These are phyloP conservation scores for Agonopterix heracliana DNA, from an alignment of 2,888 invertebrate genomes.

Conservation along the genomic window DNA sequence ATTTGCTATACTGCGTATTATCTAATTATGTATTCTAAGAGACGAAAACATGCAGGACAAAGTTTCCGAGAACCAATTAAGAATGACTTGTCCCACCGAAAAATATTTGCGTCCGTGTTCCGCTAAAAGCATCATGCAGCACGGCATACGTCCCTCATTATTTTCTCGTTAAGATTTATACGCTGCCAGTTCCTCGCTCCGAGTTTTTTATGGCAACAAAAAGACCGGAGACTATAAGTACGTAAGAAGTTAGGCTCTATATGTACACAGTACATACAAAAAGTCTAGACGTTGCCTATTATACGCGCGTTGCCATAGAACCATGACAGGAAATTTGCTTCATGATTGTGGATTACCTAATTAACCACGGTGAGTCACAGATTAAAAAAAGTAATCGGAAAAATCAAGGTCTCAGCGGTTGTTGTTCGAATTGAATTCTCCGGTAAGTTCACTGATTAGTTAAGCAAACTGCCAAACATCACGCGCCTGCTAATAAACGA, in stretches of 20 bases:
- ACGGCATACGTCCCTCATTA: constrained; percentile 38
- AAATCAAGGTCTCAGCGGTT: constrained; percentile 9
- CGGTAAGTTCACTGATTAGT: neutral
- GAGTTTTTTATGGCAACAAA: constrained; percentile 7
- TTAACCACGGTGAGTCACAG: constrained; percentile 18
- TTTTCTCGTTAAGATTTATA: constrained; percentile 52
- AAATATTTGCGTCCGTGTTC: constrained; percentile 26
- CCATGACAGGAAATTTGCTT: constrained; percentile 19
- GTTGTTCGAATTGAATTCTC: neutral
- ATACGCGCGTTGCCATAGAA: constrained; percentile 6
- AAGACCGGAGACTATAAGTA: constrained; percentile 1
- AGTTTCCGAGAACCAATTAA: constrained; percentile 44
- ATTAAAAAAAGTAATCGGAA: constrained; percentile 10
- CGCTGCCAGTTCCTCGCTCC: constrained; percentile 9
- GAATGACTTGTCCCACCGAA: constrained; percentile 30
- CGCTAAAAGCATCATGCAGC: constrained; percentile 32
- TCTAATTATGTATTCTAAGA: constrained; percentile 3
- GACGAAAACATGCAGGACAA: constrained; percentile 19
- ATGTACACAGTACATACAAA: constrained; percentile 2
- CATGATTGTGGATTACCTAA: constrained; percentile 17
- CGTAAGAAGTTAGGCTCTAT: too few relatives aligned
- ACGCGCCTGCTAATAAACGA: neutral
- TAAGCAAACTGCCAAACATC: neutral
- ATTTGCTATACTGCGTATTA: too few relatives aligned
- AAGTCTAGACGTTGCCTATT: constrained; percentile 10